These are phyloP conservation scores for Anthopleura xanthogrammica DNA, from an alignment of 92 coral and sea anemone species.

Conservation along the genomic window DNA sequence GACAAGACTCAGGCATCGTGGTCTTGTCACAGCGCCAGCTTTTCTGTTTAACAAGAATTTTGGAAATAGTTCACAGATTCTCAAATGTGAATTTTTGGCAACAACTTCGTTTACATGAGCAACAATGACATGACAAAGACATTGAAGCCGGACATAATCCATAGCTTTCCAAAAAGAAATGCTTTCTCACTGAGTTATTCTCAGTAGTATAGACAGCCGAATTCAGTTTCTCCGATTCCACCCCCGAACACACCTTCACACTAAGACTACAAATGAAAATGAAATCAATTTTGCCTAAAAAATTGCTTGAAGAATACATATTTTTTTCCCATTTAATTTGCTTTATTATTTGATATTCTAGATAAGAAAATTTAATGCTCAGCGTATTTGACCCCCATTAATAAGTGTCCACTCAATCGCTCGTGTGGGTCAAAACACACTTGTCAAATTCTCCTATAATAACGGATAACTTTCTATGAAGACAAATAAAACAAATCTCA, in stretches of 20 bases:
- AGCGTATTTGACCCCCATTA: neutral
- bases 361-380: neutral
- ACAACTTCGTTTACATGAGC: no score
- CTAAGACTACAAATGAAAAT: no score
- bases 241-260: no score
- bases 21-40: neutral
- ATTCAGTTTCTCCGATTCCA: no score
- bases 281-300: no score
- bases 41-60: neutral
- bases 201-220: no score
- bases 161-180: no score
- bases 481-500: neutral
- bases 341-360: neutral
- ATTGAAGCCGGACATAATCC: no score
- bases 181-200: no score
- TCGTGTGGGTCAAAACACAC: neutral
- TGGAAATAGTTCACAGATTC: neutral
- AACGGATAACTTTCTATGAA: neutral
- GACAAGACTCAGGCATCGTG: neutral
- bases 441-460: neutral
- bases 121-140: no score
- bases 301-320: no score
- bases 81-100: neutral
- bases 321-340: neutral
- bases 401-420: neutral